Base-by-base conservation (phyloP, 2,888 invertebrate species). In the Thymelicus lineola region DNA sequence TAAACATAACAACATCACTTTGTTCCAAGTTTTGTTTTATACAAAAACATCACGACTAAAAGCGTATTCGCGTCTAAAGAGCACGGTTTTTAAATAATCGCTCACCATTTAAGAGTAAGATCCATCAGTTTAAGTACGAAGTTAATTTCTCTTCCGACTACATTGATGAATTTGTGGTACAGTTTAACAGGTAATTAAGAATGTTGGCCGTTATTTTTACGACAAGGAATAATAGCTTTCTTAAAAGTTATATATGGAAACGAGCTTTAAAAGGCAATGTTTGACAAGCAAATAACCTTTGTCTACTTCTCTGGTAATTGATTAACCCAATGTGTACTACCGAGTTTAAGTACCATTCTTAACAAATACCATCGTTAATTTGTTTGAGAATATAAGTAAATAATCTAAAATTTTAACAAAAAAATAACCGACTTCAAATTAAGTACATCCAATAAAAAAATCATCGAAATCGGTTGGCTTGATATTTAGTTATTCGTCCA, bases 131-230 rank as follows among this genome's bases (percentile, higher is more conserved):
- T 66, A 71, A 72, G 66, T 64, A 66, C 48, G 7, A 71, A 58
- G 63, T 66, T 72, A 71, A 73, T 71, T 71, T 74, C 60, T 66
- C 71, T 71, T 61, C 63, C 53, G 57, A 59, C 48, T 35, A 74
- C 73, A 69, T 72, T 75, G 76, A 76, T 75, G 72, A 71, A 75
- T 75, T 48, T 72, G 61, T 69, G 67, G 71, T 69, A 75, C 72
- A 68, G 65, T 72, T 75, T 72, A 73, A 70, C 70, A 72, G 71
- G 72, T 75, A 76, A 76, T 76, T 76, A 76, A 75, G 74, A 71
- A 64, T 63, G 72, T 65, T 64, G 50, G 55, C 73, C 72, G 74
- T 74, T 73, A 73, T 70, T 74, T 71, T 71, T 72, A 69, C 71
- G 71, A 68, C 62, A 71, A 59, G 58, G 68, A 75, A 71, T 74